Evolutionary conservation across 2,888 invertebrate species (phyloP), one percentile per base, ranked within the genome.

Genomic region (Thecocarcelia acutangulata): DNA sequence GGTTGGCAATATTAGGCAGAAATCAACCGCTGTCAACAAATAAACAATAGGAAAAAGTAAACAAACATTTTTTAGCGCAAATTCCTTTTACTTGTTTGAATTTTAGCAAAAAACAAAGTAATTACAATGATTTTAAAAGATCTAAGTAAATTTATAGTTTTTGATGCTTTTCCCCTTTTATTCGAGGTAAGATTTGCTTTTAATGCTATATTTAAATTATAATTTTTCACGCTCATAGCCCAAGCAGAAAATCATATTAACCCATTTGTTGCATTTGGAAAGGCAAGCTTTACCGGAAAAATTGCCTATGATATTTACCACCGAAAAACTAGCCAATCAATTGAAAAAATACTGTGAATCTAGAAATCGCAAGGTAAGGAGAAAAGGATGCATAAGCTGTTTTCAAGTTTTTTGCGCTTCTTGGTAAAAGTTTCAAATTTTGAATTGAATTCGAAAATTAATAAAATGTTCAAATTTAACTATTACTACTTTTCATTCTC

Each of bases 281-380:
- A 46, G 76, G 12, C 76, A 83, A 37, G 46, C 42, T 2, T 54
- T 83, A 1, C 84, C 84, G 2, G 40, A 61, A 4, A 69, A 76
- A 28, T 46, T 85, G 24, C 61, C 76, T 8, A 83, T 68, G 75
- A 83, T 85, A 46, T 79, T 83, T 50, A 85, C 84, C 3, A 83
- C 82, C 0, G 46, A 59, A 17, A 69, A 64, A 13, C 19, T 84
- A 6, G 79, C 74, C 1, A 54, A 72, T 9, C 77, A 69, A 6
- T 15, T 84, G n/a, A 64, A 50, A 46, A 48, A 48, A 0, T 81
- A 76, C 33, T 84, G 76, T 61, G 48, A 48, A 11, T 2, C 24
- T 13, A 80, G 61, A 2, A 59, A 74, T n/a, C 37, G 46, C 15
- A 77, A 80, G 64, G 84, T 84, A 33, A 28, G 66, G 37, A 46